These are phyloP conservation scores for Amazonetta brasiliensis DNA, from an alignment of 2,797 vertebrate species.

Conservation along the genomic window DNA sequence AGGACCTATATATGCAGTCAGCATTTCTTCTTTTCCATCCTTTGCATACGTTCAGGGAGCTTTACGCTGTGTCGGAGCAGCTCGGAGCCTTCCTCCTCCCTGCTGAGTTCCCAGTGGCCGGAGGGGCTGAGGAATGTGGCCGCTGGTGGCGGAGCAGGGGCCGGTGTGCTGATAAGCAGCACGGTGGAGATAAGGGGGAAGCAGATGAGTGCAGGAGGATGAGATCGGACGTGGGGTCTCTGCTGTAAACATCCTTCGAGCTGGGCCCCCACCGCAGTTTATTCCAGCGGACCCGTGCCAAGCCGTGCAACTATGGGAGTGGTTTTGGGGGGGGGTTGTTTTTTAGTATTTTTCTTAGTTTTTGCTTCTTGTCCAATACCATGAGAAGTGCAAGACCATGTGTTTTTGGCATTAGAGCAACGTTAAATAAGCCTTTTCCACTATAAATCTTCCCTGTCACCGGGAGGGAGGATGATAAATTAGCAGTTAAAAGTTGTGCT, in stretches of 20 bases:
- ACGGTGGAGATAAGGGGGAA: background rate
- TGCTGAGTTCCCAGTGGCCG: background rate
- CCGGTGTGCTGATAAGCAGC: background rate
- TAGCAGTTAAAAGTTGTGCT: slow-evolving; percentile 59
- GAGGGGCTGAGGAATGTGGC: background rate
- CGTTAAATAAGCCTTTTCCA: slow-evolving; percentile 58
- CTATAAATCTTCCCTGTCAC: slow-evolving; percentile 57
- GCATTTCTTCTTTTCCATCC: background rate
- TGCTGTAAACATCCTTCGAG: background rate
- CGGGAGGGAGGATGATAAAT: slow-evolving; percentile 53
- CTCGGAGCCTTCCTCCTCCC: background rate
- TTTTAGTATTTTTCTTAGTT: slow-evolving; percentile 6
- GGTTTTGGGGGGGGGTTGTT: rapidly evolving
- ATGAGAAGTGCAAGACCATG: background rate
- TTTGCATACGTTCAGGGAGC: background rate
- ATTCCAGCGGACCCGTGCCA: background rate
- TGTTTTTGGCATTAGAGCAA: slow-evolving; percentile 37
- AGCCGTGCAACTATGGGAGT: background rate
- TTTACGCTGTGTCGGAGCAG: rapidly evolving
- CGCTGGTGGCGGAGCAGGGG: background rate
- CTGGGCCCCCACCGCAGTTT: background rate
- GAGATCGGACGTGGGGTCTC: background rate
- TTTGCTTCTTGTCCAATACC: background rate
- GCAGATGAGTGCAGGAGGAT: background rate
- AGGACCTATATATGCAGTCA: background rate